phyloP scores from a whole-genome alignment of 2,888 invertebrate species.

The Sesia bembeciformis region DNA sequence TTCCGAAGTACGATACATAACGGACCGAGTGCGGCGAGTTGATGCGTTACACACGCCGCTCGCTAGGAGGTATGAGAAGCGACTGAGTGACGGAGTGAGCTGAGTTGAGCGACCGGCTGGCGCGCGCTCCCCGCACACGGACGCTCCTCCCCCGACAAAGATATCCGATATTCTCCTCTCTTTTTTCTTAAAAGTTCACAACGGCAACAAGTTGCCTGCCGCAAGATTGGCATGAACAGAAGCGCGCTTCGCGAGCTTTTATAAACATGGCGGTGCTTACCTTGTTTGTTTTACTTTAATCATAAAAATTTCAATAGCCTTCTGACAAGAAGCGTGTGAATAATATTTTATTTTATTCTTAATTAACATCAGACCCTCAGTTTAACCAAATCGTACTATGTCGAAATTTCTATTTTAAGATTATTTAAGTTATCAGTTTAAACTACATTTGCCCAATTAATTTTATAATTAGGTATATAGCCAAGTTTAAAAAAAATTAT shows the following conservation, averaged over 20 bases:
- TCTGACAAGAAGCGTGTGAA: too few relatives aligned
- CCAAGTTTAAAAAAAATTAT: too few relatives aligned
- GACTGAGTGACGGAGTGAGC: slow-evolving; percentile 53
- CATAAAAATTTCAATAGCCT: slow-evolving; percentile 39
- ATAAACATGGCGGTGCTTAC: slow-evolving; percentile 69
- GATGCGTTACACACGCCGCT: slow-evolving; percentile 32
- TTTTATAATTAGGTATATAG: too few relatives aligned
- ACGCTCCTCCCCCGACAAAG: slow-evolving; percentile 67
- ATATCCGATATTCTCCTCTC: slow-evolving; percentile 44
- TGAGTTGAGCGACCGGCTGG: slow-evolving; percentile 63
- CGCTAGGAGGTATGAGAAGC: slow-evolving; percentile 41
- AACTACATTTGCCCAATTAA: too few relatives aligned
- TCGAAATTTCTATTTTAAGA: too few relatives aligned
- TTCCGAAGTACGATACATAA: slow-evolving; percentile 69
- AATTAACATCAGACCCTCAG: too few relatives aligned
- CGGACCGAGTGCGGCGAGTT: slow-evolving; percentile 43
- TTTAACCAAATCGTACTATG: too few relatives aligned
- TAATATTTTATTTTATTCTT: too few relatives aligned
- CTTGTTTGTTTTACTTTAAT: slow-evolving; percentile 69
- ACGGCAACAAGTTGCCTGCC: slow-evolving; percentile 71
- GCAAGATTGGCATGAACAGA: slow-evolving; percentile 73
- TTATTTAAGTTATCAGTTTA: too few relatives aligned
- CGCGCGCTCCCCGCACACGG: slow-evolving; percentile 55
- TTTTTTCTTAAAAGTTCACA: slow-evolving; percentile 58
- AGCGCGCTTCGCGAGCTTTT: slow-evolving; percentile 71